These are phyloP conservation scores for Nebria brevicollis DNA, from an alignment of 2,888 invertebrate genomes.

Conservation along the genomic window DNA sequence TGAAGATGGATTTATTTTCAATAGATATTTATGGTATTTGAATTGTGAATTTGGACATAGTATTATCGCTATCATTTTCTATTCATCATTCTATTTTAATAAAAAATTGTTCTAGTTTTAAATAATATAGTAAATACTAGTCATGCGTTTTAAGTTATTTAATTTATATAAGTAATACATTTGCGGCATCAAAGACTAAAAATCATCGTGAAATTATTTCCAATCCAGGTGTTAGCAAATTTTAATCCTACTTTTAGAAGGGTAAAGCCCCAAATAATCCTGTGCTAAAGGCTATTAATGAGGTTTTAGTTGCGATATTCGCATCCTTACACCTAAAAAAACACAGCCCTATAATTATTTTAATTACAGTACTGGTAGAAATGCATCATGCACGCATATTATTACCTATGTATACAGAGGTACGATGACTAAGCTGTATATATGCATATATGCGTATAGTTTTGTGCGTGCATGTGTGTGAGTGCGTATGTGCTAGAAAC, in stretches of 20 bases:
- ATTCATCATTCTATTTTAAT: too few species aligned
- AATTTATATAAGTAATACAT: too few species aligned
- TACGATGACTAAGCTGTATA: constrained; percentile 13
- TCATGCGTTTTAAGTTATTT: too few species aligned
- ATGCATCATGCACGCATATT: constrained; percentile 4
- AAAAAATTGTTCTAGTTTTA: too few species aligned
- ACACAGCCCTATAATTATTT: neutral
- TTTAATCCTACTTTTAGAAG: neutral
- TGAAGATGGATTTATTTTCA: too few species aligned
- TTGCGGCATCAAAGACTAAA: too few species aligned
- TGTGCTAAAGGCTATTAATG: neutral
- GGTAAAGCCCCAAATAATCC: neutral
- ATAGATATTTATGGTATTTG: too few species aligned
- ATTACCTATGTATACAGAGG: constrained; percentile 10
- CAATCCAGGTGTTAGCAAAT: neutral
- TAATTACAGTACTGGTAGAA: neutral
- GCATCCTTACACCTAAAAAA: neutral
- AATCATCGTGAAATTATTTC: neutral
- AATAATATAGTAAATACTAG: too few species aligned
- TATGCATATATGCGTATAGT: neutral
- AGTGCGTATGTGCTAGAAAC: constrained; percentile 6
- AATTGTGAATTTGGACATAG: too few species aligned
- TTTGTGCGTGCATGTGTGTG: neutral
- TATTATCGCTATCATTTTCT: too few species aligned
- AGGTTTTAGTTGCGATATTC: neutral